Conservation (phyloP, 1,140 invertebrate genomes). For the Schlechtendalia chinensis region DNA sequence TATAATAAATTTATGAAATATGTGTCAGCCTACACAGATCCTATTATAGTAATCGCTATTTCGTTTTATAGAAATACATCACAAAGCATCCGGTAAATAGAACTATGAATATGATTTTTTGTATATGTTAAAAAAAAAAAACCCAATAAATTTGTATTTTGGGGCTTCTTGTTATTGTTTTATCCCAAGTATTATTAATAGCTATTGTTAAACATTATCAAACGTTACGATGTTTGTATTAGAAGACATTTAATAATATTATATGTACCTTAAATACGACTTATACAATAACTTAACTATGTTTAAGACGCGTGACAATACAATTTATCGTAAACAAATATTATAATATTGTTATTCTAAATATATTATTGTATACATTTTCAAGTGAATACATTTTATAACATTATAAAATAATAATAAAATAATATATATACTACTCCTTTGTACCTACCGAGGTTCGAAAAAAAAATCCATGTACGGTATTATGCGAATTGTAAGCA, state of each 20-base stretch:
- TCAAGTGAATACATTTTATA: neutral
- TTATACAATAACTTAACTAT: constrained; percentile 17
- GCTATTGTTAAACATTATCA: neutral
- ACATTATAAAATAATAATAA: neutral
- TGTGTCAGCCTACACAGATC: too few relatives aligned
- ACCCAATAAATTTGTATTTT: neutral
- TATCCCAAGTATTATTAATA: neutral
- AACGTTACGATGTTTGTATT: neutral
- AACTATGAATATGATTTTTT: too few relatives aligned
- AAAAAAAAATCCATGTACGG: too few relatives aligned
- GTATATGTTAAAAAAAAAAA: too few relatives aligned
- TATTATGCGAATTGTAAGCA: too few relatives aligned
- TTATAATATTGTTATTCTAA: neutral
- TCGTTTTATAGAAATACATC: too few relatives aligned
- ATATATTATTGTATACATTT: constrained; percentile 1
- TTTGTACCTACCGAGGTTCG: too few relatives aligned
- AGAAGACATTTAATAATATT: neutral
- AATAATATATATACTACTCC: neutral
- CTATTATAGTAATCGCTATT: too few relatives aligned
- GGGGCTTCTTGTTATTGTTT: neutral
- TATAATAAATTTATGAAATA: too few relatives aligned
- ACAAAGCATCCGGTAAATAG: too few relatives aligned
- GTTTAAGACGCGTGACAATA: constrained; percentile 18
- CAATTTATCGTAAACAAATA: constrained; percentile 1
- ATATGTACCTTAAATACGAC: neutral